phyloP scores from a whole-genome alignment of 1,140 invertebrate species.

The Sesamia nonagrioides region DNA sequence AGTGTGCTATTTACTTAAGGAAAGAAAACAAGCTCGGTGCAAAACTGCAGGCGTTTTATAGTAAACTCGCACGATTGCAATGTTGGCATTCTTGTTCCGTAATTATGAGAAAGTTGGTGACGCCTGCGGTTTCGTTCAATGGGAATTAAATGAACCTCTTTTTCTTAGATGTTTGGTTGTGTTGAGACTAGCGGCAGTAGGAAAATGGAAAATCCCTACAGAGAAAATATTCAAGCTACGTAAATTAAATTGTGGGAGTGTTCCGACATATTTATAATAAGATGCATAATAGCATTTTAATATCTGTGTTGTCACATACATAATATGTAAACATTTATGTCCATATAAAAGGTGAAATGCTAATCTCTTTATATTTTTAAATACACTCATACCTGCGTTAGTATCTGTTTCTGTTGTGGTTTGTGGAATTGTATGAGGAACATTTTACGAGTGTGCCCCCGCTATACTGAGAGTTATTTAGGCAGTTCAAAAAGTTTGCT shows the following conservation, averaged over 20 bases:
- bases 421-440: neutral
- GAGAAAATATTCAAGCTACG: neutral
- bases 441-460: neutral
- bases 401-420: neutral
- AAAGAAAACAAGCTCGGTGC: slow-evolving; percentile 37
- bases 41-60: slow-evolving; percentile 49
- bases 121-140: slow-evolving; percentile 1
- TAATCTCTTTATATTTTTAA: slow-evolving; percentile 1
- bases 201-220: neutral
- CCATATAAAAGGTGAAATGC: neutral
- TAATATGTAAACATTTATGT: neutral
- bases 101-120: slow-evolving; percentile 42
- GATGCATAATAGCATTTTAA: neutral
- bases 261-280: neutral
- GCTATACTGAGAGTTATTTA: neutral
- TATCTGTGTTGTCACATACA: neutral
- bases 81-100: slow-evolving; percentile 37
- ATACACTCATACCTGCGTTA: neutral
- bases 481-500: slow-evolving; percentile 15
- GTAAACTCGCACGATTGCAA: slow-evolving; percentile 19
- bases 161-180: slow-evolving; percentile 3
- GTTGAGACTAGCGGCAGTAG: neutral
- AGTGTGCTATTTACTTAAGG: slow-evolving; percentile 36
- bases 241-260: neutral
- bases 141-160: slow-evolving; percentile 34